phyloP scores from a whole-genome alignment of 2,888 invertebrate genomes.

The Sericinus montela region DNA sequence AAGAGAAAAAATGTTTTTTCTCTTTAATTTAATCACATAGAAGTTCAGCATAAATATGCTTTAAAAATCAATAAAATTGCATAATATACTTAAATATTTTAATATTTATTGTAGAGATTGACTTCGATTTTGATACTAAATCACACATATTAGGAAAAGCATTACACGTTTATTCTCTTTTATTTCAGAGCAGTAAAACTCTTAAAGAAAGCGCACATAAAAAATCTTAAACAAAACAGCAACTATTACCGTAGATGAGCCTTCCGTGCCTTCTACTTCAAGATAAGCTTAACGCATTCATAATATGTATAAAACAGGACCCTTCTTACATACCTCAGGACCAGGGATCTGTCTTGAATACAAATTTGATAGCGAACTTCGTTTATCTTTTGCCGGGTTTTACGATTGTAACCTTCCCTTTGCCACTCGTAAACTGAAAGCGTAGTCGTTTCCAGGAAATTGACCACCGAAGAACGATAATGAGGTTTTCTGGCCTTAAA shows the following conservation, averaged over 20 bases:
- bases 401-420: conserved; percentile 17
- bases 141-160: no score
- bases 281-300: conserved; percentile 10
- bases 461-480: conserved; percentile 15
- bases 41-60: no score
- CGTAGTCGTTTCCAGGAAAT: conserved; percentile 16
- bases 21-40: no score
- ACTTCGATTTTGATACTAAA: no score
- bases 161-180: no score
- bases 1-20: no score
- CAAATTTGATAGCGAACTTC: conserved; percentile 20
- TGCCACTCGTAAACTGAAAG: conserved; percentile 19
- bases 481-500: conserved; percentile 13
- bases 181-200: no score
- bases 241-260: conserved; percentile 3
- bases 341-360: conserved; percentile 13
- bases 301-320: conserved; percentile 1
- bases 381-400: conserved; percentile 18
- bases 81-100: no score
- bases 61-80: no score
- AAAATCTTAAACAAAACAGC: not conserved
- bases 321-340: conserved; percentile 15
- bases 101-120: no score
- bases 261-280: not conserved
- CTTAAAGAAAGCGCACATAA: no score